A percentile compares a stretch with the other conserved stretches of the same genome.
phyloP scores from a whole-genome alignment of 1,140 invertebrate species.

The Fopius arisanus region DNA sequence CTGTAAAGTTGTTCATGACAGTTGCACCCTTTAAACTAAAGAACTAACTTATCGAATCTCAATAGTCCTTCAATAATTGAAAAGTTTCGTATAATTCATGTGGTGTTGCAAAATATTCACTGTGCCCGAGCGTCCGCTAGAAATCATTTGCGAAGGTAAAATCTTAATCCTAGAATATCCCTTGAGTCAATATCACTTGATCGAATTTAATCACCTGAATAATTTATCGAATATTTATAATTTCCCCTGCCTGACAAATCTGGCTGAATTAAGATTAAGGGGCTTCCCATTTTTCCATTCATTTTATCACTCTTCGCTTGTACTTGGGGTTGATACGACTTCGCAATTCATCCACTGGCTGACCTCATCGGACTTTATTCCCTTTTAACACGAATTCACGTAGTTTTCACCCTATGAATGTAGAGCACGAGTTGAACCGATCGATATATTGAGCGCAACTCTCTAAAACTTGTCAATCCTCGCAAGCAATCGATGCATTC shows the following conservation, averaged over 20 bases:
- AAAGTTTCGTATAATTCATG: constrained; percentile 34
- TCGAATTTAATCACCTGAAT: no score
- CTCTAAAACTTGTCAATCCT: no score
- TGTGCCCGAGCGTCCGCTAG: constrained; percentile 49
- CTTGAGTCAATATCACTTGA: no score
- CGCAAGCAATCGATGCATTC: no score
- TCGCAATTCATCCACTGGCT: neutral
- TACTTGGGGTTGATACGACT: no score
- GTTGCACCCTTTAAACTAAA: neutral
- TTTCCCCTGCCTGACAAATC: no score
- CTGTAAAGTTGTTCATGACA: neutral
- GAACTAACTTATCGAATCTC: neutral
- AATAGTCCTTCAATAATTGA: neutral
- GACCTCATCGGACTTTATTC: neutral
- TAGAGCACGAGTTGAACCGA: neutral
- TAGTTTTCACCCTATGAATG: neutral
- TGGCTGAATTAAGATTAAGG: no score
- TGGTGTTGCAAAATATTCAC: constrained; percentile 53
- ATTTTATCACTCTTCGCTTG: no score
- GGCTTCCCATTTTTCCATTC: no score
- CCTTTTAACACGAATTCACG: neutral
- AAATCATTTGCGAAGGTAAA: constrained; percentile 51
- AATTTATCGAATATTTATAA: no score
- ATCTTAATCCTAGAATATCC: neutral
- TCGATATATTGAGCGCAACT: neutral